Evolutionary conservation across 2,888 invertebrate species (phyloP), one percentile per base, ranked within the genome.

Genomic region (Atrina japonica): DNA sequence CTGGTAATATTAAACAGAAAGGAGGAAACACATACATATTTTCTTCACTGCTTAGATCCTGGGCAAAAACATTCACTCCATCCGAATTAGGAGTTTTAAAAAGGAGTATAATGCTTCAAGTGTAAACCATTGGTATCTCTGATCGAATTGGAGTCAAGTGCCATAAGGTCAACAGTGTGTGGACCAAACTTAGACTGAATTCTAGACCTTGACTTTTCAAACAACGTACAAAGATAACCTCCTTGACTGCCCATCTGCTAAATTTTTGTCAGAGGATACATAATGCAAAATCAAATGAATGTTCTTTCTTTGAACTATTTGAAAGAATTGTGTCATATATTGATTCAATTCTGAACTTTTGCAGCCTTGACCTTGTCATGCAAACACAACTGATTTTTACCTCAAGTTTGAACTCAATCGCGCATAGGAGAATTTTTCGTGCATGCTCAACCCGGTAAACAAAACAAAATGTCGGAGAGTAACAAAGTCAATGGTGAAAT

Each of bases 131-230:
- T 64, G 68, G 18, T 3, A 53, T 18, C 64, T 63, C 0, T 68
- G 66, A 60, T 63, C 2, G 47, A 68, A 65, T 70, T 77, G 7
- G 68, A 65, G 53, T 75, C 75, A 3, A 69, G 25, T 9, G 75
- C 50, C 72, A 75, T 77, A 2, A 73, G 59, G 35, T n/a, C n/a
- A n/a, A n/a, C n/a, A n/a, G n/a, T 75, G 41, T 77, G 75, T 6
- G 70, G 71, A 1, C 76, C 73, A 53, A 64, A 73, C 6, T 6
- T 25, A 18, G 35, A 3, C 23, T 76, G 47, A 5, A 74, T 55
- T 3, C 41, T 16, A 29, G 58, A n/a, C 56, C 63, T 63, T 3
- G 40, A 25, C 29, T 21, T 14, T 6, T 1, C 7, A 9, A 56
- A 40, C 6, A 68, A 27, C 27, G 16, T 61, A 21, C 11, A 25